Evolutionary conservation across 2,888 invertebrate genomes (phyloP).

Genomic region (Limnephilus rhombicus): DNA sequence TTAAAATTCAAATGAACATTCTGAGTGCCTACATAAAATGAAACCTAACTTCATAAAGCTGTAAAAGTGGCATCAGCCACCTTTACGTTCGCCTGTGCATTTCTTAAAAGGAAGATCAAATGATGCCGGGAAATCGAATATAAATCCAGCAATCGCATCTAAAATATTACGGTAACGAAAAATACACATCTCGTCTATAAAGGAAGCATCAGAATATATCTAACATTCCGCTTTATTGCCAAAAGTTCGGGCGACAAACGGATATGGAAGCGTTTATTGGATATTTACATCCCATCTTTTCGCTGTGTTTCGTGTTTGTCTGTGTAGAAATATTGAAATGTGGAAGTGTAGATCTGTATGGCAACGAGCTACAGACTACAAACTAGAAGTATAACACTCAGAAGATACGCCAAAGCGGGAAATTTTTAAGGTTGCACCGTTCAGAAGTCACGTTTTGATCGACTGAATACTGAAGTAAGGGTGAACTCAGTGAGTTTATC

Average conservation of each 20-base stretch:
- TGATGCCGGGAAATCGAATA: slow-evolving; percentile 55
- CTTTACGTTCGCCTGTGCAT: slow-evolving; percentile 31
- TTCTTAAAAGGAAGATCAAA: slow-evolving; percentile 47
- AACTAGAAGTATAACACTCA: background rate
- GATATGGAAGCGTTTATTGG: slow-evolving; percentile 6
- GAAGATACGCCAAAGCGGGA: background rate
- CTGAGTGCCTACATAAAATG: background rate
- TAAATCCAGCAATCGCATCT: slow-evolving; percentile 59
- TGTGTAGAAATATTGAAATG: slow-evolving; percentile 2
- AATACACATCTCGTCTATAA: slow-evolving; percentile 34
- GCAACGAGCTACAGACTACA: background rate
- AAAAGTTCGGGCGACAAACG: slow-evolving; percentile 43
- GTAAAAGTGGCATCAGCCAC: slow-evolving; percentile 11
- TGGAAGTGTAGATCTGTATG: background rate
- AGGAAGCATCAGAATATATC: slow-evolving; percentile 17
- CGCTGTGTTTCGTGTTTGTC: slow-evolving; percentile 21
- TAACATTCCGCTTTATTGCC: slow-evolving; percentile 42
- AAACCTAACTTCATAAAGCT: background rate
- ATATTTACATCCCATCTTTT: slow-evolving; percentile 21
- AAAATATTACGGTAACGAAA: slow-evolving; percentile 54
- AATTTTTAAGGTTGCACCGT: slow-evolving; percentile 8
- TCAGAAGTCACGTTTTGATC: slow-evolving; percentile 42
- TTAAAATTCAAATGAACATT: background rate
- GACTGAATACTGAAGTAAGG: background rate
- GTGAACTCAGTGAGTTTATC: background rate